Evolutionary conservation across 2,113 vertebrate species (phyloP).

Genomic region (Boulengeromyrus knoepffleri): DNA sequence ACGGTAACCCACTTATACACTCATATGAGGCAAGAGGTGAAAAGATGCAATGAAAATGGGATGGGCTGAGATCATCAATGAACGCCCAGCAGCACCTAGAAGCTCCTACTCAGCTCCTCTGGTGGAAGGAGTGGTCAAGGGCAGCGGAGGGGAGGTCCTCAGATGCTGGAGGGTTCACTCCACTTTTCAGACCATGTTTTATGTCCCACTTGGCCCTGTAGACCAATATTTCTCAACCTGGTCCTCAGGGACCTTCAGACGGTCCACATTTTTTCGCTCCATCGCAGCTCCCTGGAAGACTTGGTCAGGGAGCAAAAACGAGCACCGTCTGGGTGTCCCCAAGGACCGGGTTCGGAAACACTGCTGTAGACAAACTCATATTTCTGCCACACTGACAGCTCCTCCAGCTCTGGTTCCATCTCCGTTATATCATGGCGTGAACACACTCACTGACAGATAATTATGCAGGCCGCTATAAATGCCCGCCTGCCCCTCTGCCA

Average conservation of each 20-base stretch:
- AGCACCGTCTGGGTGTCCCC: neutral
- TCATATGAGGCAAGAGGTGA: neutral
- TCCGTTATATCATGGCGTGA: slow-evolving; percentile 29
- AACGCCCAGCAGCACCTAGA: slow-evolving; percentile 1
- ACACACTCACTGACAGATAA: slow-evolving; percentile 43
- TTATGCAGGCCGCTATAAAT: slow-evolving; percentile 36
- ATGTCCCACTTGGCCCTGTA: neutral
- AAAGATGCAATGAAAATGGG: neutral
- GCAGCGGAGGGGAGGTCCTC: neutral
- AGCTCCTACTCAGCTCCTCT: neutral
- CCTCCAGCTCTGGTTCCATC: neutral
- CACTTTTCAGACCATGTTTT: neutral
- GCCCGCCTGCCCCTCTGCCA: slow-evolving; percentile 5
- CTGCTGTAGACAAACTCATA: slow-evolving; percentile 21
- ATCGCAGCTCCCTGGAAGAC: neutral
- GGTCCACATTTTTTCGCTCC: neutral
- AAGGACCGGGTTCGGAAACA: neutral
- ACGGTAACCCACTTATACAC: neutral
- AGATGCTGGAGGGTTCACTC: neutral
- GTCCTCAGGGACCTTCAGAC: neutral
- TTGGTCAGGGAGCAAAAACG: neutral
- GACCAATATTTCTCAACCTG: neutral
- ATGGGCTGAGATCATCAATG: neutral
- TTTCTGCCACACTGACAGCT: slow-evolving; percentile 29
- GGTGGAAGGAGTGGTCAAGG: neutral